Evolutionary conservation across 1,140 invertebrate species (phyloP).

Genomic region (Dolichoris vasculosae): DNA sequence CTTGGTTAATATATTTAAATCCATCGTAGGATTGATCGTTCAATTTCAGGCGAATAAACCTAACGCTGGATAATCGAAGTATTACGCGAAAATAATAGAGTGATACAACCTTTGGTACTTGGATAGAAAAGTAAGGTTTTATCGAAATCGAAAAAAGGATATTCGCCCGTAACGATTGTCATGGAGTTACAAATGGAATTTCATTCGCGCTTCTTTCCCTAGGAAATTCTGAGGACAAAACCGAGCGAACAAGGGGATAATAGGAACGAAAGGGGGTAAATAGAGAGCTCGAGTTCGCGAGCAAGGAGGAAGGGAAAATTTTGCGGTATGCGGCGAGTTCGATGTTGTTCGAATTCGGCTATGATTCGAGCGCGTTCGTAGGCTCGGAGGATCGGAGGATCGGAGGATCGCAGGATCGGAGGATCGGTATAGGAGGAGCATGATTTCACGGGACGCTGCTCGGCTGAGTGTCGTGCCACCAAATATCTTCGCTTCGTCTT

Average conservation of each 20-base stretch:
- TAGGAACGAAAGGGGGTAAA: background rate
- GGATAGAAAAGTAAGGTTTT: background rate
- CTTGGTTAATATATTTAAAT: too few species aligned
- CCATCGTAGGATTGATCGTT: too few species aligned
- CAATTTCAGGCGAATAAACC: too few species aligned
- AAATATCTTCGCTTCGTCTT: slow-evolving; percentile 52
- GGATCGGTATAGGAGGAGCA: slow-evolving; percentile 53
- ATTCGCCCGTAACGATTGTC: background rate
- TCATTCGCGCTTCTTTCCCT: background rate
- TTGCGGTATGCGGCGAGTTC: slow-evolving; percentile 14
- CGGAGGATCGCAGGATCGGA: slow-evolving; percentile 52
- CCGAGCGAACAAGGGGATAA: background rate
- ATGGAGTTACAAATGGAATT: background rate
- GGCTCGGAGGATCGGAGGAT: slow-evolving; percentile 51
- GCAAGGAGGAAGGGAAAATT: background rate
- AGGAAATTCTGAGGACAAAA: background rate
- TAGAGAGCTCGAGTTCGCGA: slow-evolving; percentile 20
- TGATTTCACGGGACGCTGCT: slow-evolving; percentile 70
- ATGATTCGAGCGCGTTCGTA: background rate
- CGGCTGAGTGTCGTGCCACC: slow-evolving; percentile 67
- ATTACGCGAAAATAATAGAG: too few species aligned
- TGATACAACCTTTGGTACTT: too few species aligned
- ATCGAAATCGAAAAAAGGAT: background rate
- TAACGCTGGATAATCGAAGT: too few species aligned
- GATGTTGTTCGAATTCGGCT: background rate